phyloP scores from a whole-genome alignment of 2,888 invertebrate genomes.

The Gonocerus acuteangulatus region DNA sequence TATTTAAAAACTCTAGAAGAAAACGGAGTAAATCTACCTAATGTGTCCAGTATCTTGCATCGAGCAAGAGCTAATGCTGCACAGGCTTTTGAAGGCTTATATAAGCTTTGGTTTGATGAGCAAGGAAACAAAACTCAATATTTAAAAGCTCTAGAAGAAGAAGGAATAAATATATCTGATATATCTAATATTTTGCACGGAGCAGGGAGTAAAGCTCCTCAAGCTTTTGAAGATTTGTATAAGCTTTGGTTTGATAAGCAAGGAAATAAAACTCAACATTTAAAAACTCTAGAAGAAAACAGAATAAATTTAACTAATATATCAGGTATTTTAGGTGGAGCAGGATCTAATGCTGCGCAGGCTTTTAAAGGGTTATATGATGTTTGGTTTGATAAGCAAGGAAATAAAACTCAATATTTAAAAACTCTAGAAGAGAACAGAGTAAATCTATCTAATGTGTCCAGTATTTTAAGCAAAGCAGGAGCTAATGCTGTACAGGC shows the following conservation, averaged over 20 bases:
- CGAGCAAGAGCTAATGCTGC: neutral
- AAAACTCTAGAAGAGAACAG: too few species aligned
- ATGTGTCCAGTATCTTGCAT: constrained; percentile 1
- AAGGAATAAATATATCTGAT: neutral
- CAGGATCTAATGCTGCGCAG: neutral
- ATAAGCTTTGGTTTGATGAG: neutral
- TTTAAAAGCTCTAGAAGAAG: neutral
- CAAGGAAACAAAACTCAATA: neutral
- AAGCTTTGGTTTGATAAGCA: neutral
- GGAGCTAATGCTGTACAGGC: too few species aligned
- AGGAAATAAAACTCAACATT: constrained; percentile 1
- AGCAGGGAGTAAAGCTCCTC: neutral
- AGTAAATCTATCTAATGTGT: too few species aligned
- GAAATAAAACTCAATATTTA: constrained; percentile 5
- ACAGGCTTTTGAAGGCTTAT: neutral
- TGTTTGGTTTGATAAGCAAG: neutral
- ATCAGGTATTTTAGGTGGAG: neutral
- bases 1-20: constrained; percentile 6
- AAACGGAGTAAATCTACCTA: constrained; percentile 2
- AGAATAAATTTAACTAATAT: neutral
- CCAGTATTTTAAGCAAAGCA: too few species aligned
- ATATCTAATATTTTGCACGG: neutral
- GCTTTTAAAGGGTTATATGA: neutral
- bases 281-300: neutral
- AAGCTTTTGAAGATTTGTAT: neutral